A percentile compares a stretch with the other conserved stretches of the same genome.
Conservation (phyloP, 1,140 invertebrate genomes). For the Rhopalosiphum maidis region DNA sequence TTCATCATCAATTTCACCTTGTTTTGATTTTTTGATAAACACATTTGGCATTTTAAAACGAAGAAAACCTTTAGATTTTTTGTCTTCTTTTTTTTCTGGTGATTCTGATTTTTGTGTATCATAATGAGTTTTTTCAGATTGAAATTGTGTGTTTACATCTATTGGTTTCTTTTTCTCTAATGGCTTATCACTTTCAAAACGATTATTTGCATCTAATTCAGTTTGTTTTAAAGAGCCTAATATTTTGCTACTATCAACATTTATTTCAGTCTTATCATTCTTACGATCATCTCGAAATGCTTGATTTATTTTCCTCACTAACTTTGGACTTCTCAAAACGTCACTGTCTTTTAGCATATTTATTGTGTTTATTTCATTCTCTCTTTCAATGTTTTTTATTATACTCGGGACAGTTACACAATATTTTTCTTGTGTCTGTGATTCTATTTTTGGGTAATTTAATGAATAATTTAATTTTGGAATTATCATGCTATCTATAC, state of each 20-base stretch:
- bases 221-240: background rate
- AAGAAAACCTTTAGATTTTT: conserved; percentile 27
- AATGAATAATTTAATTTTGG: background rate
- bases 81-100: background rate
- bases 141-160: too few species aligned
- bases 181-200: background rate
- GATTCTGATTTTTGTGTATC: background rate
- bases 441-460: background rate
- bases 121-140: background rate
- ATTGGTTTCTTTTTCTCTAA: too few species aligned
- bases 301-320: conserved; percentile 30
- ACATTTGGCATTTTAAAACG: conserved; percentile 49
- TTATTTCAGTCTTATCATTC: background rate
- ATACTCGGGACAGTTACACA: too few species aligned
- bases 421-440: background rate
- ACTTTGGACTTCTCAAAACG: conserved; percentile 30
- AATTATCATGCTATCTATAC: conserved; percentile 24
- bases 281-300: background rate
- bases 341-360: background rate
- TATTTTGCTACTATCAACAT: background rate
- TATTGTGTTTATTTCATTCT: background rate
- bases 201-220: background rate
- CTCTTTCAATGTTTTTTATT: background rate
- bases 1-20: conserved; percentile 13
- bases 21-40: conserved; percentile 40